Base-by-base conservation (phyloP, 2,888 invertebrate species). In the Oxycera nigricornis region DNA sequence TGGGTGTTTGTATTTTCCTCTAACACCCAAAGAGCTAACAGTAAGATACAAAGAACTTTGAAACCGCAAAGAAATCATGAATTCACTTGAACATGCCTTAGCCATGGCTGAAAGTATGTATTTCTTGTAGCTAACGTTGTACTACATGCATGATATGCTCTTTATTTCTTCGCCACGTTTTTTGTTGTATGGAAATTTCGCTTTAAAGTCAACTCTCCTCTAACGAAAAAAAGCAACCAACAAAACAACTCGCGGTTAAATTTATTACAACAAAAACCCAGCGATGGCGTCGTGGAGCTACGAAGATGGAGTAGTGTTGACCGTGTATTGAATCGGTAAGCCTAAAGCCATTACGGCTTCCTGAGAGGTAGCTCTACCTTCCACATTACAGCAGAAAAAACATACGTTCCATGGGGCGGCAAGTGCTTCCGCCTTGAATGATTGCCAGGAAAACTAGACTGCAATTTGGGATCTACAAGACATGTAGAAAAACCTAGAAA, bases 341-440 rank as follows among this genome's bases (percentile, higher is more conserved):
- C 72, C 68, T 50, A 30, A 70, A 65, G 55, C 17, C 24, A 28
- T 17, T 74, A 72, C 72, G 73, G 75, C 74, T 77, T 77, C 75
- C 76, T 76, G 67, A 68, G 68, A 74, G 76, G 77, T 77, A 77
- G 77, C 77, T 20, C 20, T 74, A 76, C 74, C 77, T 75, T 75
- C 76, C 68, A 73, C 74, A 28, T 52, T 76, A 74, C 74, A 67
- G 74, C 73, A 74, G 17, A 26, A 30, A 39, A 57, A 72, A 72
- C 26, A 28, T 46, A 20, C 14, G 9, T 22, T 59, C 9, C 7
- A 24, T n/a, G n/a, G n/a, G n/a, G n/a, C n/a, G n/a, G n/a, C n/a
- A n/a, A n/a, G n/a, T n/a, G n/a, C n/a, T n/a, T n/a, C n/a, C n/a
- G n/a, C n/a, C n/a, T n/a, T n/a, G n/a, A n/a, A n/a, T n/a, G n/a